Percentiles rank a stretch among this genome's conserved stretches.
phyloP scores from a whole-genome alignment of 2,888 invertebrate genomes.

The Leptarthrus brevirostris region DNA sequence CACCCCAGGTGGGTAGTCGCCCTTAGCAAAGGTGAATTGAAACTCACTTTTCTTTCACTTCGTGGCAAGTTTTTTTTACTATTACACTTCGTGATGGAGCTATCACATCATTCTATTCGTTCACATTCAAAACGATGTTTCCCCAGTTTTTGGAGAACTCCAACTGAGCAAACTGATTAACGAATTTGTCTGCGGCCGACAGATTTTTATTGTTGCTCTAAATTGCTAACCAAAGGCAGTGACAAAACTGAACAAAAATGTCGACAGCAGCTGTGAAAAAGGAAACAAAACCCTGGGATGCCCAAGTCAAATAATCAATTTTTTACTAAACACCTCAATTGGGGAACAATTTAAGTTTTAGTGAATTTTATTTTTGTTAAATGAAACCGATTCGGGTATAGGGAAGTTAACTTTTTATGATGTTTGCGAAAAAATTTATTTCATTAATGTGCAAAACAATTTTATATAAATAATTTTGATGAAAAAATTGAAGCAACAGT shows the following conservation, averaged over 20 bases:
- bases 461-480: too few relatives aligned
- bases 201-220: conserved; percentile 51
- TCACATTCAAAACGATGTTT: conserved; percentile 14
- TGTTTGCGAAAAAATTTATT: too few relatives aligned
- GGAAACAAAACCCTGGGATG: background rate
- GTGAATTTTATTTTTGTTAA: background rate
- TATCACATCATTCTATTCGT: conserved; percentile 14
- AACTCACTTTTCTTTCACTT: background rate
- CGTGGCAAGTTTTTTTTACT: background rate
- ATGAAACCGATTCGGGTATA: background rate
- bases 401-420: too few relatives aligned
- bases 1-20: background rate
- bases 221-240: conserved; percentile 48
- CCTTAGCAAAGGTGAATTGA: background rate
- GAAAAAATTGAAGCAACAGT: too few relatives aligned
- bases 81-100: background rate
- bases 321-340: background rate
- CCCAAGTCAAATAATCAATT: background rate
- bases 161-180: conserved; percentile 52
- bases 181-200: conserved; percentile 53
- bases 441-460: too few relatives aligned
- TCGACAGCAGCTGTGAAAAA: conserved; percentile 25
- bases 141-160: conserved; percentile 39
- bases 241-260: conserved; percentile 24
- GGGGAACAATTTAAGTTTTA: background rate